Evolutionary conservation across 2,113 vertebrate genomes (phyloP).

Genomic region (Trogon melanurus): DNA sequence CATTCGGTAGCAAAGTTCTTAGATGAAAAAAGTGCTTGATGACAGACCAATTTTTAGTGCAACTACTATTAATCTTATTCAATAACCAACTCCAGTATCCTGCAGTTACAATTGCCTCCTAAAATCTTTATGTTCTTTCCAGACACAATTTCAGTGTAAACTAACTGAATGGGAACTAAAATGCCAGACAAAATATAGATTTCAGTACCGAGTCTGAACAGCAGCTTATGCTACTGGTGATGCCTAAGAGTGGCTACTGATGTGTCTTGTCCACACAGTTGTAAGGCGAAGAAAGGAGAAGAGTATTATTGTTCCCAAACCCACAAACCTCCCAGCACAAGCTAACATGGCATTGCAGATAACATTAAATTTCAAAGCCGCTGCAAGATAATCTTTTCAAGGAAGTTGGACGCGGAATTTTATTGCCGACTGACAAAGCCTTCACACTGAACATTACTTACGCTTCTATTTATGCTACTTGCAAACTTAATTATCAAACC

Average conservation of each 20-base stretch:
- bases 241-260: neutral
- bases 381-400: neutral
- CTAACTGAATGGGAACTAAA: neutral
- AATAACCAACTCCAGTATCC: neutral
- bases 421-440: neutral
- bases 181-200: neutral
- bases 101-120: neutral
- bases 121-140: neutral
- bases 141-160: neutral
- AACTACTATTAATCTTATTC: neutral
- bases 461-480: neutral
- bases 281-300: neutral
- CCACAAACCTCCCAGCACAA: neutral
- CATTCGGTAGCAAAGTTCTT: neutral
- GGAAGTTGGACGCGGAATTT: neutral
- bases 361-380: constrained; percentile 10
- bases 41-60: neutral
- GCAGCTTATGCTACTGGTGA: neutral
- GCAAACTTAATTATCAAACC: neutral
- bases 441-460: neutral
- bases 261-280: neutral
- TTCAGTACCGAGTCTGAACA: neutral
- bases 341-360: neutral
- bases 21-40: neutral
- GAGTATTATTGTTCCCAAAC: fast-evolving